phyloP scores from a whole-genome alignment of 2,888 invertebrate genomes.

The Drosophila barbarae region DNA sequence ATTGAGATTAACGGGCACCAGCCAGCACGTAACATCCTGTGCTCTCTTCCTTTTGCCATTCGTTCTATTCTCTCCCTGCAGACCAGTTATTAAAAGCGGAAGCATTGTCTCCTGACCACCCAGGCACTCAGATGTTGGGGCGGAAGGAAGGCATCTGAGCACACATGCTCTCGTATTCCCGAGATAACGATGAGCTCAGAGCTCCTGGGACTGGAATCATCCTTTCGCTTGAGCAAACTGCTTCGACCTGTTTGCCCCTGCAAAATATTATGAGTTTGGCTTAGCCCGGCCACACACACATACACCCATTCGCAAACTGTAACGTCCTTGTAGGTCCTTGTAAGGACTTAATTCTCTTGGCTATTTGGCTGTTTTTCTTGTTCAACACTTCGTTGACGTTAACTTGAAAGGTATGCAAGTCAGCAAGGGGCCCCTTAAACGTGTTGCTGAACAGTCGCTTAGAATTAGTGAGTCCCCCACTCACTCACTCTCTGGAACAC shows the following conservation, averaged over 20 bases:
- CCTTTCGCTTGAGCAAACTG: slow-evolving; percentile 54
- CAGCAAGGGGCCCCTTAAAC: not conserved
- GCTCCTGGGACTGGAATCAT: slow-evolving; percentile 48
- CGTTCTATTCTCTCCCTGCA: not conserved
- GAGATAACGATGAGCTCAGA: slow-evolving; percentile 19
- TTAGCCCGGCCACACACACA: slow-evolving; percentile 21
- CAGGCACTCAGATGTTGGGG: slow-evolving; percentile 1
- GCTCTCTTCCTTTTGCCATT: slow-evolving; percentile 1
- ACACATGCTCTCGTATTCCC: slow-evolving; percentile 3
- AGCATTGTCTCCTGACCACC: slow-evolving; percentile 46
- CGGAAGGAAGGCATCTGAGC: slow-evolving; percentile 39
- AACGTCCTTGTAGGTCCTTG: not conserved
- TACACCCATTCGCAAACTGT: not conserved
- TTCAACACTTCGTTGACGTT: slow-evolving; percentile 13
- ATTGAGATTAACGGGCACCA: slow-evolving; percentile 58
- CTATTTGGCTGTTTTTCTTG: slow-evolving; percentile 3
- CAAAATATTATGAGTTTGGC: slow-evolving; percentile 52
- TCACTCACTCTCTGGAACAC: not conserved
- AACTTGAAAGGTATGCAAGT: slow-evolving; percentile 19
- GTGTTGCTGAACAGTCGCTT: not conserved
- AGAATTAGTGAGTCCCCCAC: not conserved
- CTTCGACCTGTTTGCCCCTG: slow-evolving; percentile 18
- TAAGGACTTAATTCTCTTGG: slow-evolving; percentile 11
- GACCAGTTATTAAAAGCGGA: slow-evolving; percentile 57
- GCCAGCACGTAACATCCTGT: slow-evolving; percentile 43